Base-by-base conservation (phyloP, 53 echinoderm and acorn worm genomes). In the Mesocentrotus franciscanus region DNA sequence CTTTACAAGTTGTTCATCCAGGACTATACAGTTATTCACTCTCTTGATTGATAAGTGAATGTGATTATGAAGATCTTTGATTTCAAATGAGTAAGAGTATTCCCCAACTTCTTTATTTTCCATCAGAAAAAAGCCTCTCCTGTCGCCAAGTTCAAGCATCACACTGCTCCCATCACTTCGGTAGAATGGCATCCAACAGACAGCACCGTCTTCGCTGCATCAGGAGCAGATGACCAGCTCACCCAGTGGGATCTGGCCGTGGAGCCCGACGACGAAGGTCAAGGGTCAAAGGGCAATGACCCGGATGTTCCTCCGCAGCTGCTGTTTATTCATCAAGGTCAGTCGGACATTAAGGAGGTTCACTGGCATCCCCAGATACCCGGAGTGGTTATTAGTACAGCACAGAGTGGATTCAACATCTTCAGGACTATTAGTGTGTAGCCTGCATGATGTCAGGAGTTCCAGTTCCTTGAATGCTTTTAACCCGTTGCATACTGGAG, bases 281-380 rank as follows among this genome's bases (percentile, higher is more conserved):
- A 95, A 56, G 96, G 87, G n/a, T 70, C 90, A 56, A 64, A 84
- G 91, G 96, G 92, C 30, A 85, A 95, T 0, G 95, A 92, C 62
- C 95, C 96, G 24, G 97, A 96, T 60, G 96, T 99, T 55, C 97
- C 99, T 1, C 98, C 99, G n/a, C 99, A 99, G 95, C 95, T 99
- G 42, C 95, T 99, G 85, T 99, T 99, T 58, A 98, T 99, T 9
- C 99, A 99, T 85, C 99, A 99, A 85, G 99, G 99, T 2, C 99
- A 99, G 93, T 96, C 96, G n/a, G 99, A 99, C 72, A 99, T 99
- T 74, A 99, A 99, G 61, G 99, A 98, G 61, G 42, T 98, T 6
- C 98, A 98, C 62, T 99, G 99, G 99, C 98, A 99, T 62, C 96
- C 98, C 10, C 99, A 99, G 97, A 98, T 99, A 14, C 96, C 99